Base-by-base conservation (phyloP, 1,140 invertebrate species). In the Thrips palmi region DNA sequence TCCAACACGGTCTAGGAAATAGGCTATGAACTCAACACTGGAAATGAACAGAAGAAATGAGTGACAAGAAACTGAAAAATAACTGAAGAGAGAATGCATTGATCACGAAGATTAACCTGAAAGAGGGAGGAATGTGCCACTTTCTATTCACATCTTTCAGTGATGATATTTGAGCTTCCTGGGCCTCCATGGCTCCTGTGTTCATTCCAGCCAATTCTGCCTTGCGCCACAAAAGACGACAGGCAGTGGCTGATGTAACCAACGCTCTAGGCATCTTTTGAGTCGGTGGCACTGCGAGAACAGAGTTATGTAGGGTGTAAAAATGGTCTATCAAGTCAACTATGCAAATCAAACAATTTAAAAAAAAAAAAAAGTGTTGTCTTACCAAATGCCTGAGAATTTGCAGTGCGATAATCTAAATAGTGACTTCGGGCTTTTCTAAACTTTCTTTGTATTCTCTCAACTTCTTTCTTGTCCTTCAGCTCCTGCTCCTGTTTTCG, bases 21-120 rank as follows among this genome's bases (percentile, higher is more conserved):
- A 96, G 8, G 79, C 84, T 27, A 93, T 81, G 55, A 92, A 97
- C 56, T 96, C 91, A 0, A 92, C 80, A 36, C 77, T 88, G 46
- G n/a, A 79, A 43, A 46, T 10, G 42, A 33, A 21, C 10, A n/a
- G n/a, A n/a, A n/a, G n/a, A n/a, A n/a, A n/a, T n/a, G n/a, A n/a
- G n/a, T n/a, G n/a, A n/a, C n/a, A n/a, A n/a, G n/a, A n/a, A n/a
- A n/a, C n/a, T n/a, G n/a, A n/a, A n/a, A n/a, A n/a, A n/a, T n/a
- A n/a, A n/a, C n/a, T n/a, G n/a, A n/a, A n/a, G 11, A 10, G 27
- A 4, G 8, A 5, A 11, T 15, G 8, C n/a, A 37, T 37, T 37
- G 20, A 5, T 17, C 14, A 22, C 36, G 37, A n/a, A 25, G 40
- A 25, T 20, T 42, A 40, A 58, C 56, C 50, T 59, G 39, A 76